phyloP scores from a whole-genome alignment of 2,888 invertebrate species.

The Baccha elongata region DNA sequence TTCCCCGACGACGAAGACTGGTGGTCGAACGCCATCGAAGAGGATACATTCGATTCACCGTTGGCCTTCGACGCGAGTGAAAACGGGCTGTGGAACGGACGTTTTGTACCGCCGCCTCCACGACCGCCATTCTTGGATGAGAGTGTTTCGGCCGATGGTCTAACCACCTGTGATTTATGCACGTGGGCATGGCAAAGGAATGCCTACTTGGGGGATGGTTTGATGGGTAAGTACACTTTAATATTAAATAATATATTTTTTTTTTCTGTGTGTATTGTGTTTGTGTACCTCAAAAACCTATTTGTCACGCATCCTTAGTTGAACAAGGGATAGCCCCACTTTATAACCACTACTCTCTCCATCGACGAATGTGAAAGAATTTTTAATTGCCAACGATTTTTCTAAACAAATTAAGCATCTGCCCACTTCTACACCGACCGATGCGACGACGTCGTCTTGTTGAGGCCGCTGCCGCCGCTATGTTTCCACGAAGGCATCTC shows the following conservation, averaged over 20 bases:
- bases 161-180: conserved; percentile 89
- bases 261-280: conserved; percentile 16
- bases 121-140: conserved; percentile 87
- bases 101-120: conserved; percentile 87
- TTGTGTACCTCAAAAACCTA: conserved; percentile 50
- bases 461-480: conserved; percentile 6
- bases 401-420: conserved; percentile 72
- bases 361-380: no score
- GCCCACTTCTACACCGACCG: conserved; percentile 53
- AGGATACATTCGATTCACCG: conserved; percentile 82
- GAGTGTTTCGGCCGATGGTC: conserved; percentile 86
- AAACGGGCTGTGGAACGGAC: conserved; percentile 82
- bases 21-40: conserved; percentile 82
- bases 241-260: no score
- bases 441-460: not conserved
- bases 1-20: conserved; percentile 80
- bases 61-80: conserved; percentile 82
- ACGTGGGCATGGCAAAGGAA: conserved; percentile 88
- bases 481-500: conserved; percentile 57
- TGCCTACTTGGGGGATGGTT: conserved; percentile 84
- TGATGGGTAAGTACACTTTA: conserved; percentile 84
- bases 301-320: conserved; percentile 72
- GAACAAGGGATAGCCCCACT: conserved; percentile 2
- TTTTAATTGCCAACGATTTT: conserved; percentile 72
- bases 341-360: not conserved